Percentiles rank a stretch among this genome's conserved stretches.
These are phyloP conservation scores for Oreochromis aureus DNA, from an alignment of 2,113 vertebrate species.

Conservation along the genomic window DNA sequence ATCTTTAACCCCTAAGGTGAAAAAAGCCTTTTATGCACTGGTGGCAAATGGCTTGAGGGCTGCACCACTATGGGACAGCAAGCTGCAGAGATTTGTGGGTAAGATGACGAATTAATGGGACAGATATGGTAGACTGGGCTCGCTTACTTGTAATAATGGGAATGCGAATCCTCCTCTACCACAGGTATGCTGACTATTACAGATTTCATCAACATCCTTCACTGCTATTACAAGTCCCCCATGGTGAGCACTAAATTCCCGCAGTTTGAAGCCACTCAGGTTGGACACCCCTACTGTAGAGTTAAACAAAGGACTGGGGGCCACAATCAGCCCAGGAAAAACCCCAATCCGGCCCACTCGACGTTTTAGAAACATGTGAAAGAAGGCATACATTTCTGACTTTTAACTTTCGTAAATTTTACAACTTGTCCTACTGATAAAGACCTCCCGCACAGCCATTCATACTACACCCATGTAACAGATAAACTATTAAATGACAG, in stretches of 20 bases:
- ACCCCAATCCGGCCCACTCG: background rate
- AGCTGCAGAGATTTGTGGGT: conserved; percentile 92
- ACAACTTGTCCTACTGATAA: background rate
- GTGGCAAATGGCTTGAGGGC: conserved; percentile 89
- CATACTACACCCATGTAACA: background rate
- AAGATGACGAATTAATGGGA: conserved; percentile 31
- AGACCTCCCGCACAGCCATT: background rate
- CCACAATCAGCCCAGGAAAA: background rate
- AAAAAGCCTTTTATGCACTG: conserved; percentile 90
- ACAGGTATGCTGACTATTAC: conserved; percentile 98
- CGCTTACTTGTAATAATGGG: background rate
- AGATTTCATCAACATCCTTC: conserved; percentile 97
- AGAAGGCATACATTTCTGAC: background rate
- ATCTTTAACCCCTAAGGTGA: conserved; percentile 74
- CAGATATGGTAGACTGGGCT: accelerated
- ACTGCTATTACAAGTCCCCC: conserved; percentile 91
- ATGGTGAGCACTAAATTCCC: conserved; percentile 75
- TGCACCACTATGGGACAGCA: conserved; percentile 92
- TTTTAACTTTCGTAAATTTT: background rate
- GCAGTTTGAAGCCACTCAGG: background rate
- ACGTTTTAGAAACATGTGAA: background rate
- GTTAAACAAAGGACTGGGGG: accelerated
- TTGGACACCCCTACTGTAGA: accelerated
- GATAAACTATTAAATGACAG: background rate
- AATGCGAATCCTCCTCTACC: background rate